phyloP scores from a whole-genome alignment of 2,113 vertebrate genomes.

The Spilogale gracilis region DNA sequence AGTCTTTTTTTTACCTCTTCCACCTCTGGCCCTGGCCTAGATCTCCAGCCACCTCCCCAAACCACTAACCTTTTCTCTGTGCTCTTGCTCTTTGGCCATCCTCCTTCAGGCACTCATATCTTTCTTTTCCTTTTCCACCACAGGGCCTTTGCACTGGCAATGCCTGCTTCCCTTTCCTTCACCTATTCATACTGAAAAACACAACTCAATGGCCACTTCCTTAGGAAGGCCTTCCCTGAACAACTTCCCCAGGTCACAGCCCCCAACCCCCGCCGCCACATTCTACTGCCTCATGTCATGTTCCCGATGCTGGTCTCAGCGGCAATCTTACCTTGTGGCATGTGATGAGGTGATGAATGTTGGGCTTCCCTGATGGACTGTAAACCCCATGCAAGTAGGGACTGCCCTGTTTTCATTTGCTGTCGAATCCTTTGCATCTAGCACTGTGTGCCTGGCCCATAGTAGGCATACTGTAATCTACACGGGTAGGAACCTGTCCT shows the following conservation, averaged over 20 bases:
- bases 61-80: not conserved
- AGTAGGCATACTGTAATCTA: not conserved
- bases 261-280: fast-evolving
- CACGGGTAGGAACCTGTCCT: fast-evolving
- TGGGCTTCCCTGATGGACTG: fast-evolving
- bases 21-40: not conserved
- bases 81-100: not conserved
- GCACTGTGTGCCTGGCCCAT: not conserved
- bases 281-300: fast-evolving
- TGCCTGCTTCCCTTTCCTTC: not conserved
- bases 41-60: not conserved
- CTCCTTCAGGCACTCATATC: not conserved
- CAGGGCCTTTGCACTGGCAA: slow-evolving; percentile 38
- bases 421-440: not conserved
- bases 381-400: not conserved
- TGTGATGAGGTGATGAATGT: not conserved
- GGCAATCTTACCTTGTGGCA: not conserved
- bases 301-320: not conserved
- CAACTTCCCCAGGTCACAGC: not conserved
- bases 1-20: not conserved
- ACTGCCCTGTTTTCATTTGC: not conserved
- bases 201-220: not conserved
- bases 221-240: not conserved
- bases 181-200: not conserved
- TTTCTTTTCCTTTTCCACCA: not conserved